phyloP scores from a whole-genome alignment of 2,888 invertebrate genomes.

The Smittia aterrima region DNA sequence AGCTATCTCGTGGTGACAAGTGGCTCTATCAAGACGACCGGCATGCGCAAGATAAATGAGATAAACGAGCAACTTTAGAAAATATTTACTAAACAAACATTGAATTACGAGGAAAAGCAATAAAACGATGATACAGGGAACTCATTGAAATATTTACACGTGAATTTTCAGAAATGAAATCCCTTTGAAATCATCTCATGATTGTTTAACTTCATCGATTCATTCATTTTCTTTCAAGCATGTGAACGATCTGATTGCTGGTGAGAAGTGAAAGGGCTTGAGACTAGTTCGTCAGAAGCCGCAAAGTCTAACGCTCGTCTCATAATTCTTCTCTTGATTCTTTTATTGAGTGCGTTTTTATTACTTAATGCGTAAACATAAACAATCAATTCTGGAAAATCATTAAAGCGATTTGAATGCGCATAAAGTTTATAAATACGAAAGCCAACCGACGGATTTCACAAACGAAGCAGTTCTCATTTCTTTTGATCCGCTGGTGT shows the following conservation, averaged over 20 bases:
- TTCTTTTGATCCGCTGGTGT: conserved; percentile 23
- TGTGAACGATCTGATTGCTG: neutral
- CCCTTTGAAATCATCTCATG: conserved; percentile 27
- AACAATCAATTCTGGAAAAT: conserved; percentile 39
- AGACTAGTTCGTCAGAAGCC: neutral
- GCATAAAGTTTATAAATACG: conserved; percentile 40
- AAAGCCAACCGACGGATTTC: neutral
- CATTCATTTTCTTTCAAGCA: neutral
- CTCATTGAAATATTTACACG: conserved; percentile 7
- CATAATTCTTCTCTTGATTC: conserved; percentile 13
- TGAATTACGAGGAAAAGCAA: conserved; percentile 24
- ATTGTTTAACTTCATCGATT: conserved; percentile 2
- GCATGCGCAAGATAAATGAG: neutral
- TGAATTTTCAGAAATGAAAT: conserved; percentile 9
- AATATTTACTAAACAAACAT: conserved; percentile 40
- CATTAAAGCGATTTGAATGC: conserved; percentile 29
- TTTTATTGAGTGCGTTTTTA: conserved; percentile 25
- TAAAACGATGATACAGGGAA: conserved; percentile 28
- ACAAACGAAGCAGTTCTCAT: conserved; percentile 15
- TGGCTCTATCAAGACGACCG: neutral
- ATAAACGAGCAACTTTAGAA: conserved; percentile 2
- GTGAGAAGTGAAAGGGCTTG: too few relatives aligned
- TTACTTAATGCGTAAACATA: conserved; percentile 31
- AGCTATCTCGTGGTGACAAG: neutral
- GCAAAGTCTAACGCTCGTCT: conserved; percentile 8